phyloP scores from a whole-genome alignment of 2,888 invertebrate species.

The Sinohyriopsis cumingii region DNA sequence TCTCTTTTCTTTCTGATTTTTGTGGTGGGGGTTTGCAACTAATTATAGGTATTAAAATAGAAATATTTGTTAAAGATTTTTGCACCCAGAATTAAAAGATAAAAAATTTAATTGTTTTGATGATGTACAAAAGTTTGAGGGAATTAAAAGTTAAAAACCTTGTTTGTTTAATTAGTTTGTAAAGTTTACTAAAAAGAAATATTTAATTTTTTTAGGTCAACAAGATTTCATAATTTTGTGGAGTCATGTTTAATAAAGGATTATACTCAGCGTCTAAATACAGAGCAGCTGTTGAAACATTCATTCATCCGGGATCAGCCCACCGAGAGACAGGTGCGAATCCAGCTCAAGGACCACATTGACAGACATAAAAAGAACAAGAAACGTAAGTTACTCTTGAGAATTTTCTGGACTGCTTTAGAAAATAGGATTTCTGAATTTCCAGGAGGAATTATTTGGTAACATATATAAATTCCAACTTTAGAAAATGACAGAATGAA shows the following conservation, averaged over 20 bases:
- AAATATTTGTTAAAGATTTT: too few relatives aligned
- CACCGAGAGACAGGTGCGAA: conserved; percentile 97
- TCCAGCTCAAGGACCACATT: conserved; percentile 99
- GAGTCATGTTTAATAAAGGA: conserved; percentile 99
- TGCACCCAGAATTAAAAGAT: too few relatives aligned
- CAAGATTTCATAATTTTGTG: conserved; percentile 94
- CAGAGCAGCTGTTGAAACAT: conserved; percentile 97
- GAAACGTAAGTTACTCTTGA: conserved; percentile 41
- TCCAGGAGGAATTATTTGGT: not conserved
- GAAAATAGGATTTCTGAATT: not conserved
- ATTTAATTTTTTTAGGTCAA: conserved; percentile 58
- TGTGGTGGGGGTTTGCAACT: too few relatives aligned
- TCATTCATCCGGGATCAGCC: conserved; percentile 99
- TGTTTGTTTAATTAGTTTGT: not conserved
- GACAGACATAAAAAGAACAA: conserved; percentile 79
- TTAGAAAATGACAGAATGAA: too few relatives aligned
- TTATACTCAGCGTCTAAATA: conserved; percentile 98
- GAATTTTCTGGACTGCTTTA: not conserved
- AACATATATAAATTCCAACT: too few relatives aligned
- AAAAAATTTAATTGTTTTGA: not conserved
- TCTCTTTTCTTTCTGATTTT: too few relatives aligned
- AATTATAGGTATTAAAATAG: too few relatives aligned
- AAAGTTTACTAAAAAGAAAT: too few relatives aligned
- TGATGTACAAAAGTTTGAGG: not conserved
- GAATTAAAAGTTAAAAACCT: too few relatives aligned